Evolutionary conservation across 2,797 vertebrate genomes (phyloP), one percentile per base, ranked within the genome.

Genomic region (Acestrorhynchus altus): DNA sequence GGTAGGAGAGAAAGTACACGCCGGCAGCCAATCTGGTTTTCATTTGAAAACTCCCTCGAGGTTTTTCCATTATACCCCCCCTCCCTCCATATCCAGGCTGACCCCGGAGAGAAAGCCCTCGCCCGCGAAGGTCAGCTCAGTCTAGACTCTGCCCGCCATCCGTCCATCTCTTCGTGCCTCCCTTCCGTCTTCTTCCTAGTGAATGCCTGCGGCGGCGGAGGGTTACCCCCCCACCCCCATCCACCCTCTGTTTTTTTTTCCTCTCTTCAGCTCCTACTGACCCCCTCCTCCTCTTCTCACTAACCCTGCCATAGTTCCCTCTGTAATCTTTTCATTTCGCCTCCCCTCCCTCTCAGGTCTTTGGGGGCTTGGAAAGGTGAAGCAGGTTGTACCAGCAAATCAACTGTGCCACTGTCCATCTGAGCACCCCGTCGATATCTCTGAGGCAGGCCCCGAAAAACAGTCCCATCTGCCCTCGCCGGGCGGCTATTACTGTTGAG

Each of bases 61-160:
- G 90, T 93, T 88, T 95, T 95, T 95, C 95, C 95, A 95, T 96
- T 96, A 95, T 95, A 92, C 72, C 86, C 88, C 90, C 77, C 78
- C 72, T 6, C 75, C 75, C 93, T 92, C 93, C 88, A 90, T 92
- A 91, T 92, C 94, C 81, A 84, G 84, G 85, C 88, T 93, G 92
- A 91, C 92, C 84, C 93, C 89, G 89, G 89, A 92, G 90, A 93
- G 89, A 94, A 93, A 93, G 80, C 78, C 87, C 88, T 93, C 90
- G 92, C 87, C 90, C 91, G 89, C 91, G 90, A 94, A 95, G 94
- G 95, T 98, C 96, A 95, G 86, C 84, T 89, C 81, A 87, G 93
- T 94, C 94, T 92, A 94, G 94, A 94, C 92, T 94, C 87, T 90
- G 87, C 86, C 88, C 86, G 88, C 83, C 92, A 81, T 88, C 89